phyloP scores from a whole-genome alignment of 2,797 vertebrate species.

The Periparus ater region DNA sequence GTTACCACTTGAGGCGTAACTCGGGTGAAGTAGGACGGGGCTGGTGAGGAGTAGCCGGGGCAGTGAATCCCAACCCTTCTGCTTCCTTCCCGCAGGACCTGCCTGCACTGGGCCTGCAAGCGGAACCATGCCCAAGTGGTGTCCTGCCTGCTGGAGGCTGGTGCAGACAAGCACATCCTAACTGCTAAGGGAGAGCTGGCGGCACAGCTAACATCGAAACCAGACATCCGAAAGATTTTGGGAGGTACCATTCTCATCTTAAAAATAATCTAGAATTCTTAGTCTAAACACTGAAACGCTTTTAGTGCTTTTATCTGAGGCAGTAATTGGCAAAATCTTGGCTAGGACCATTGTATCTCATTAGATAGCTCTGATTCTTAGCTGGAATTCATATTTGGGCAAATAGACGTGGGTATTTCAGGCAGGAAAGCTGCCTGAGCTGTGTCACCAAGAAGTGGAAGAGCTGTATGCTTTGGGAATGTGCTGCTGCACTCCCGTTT shows the following conservation, averaged over 20 bases:
- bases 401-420: neutral
- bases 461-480: neutral
- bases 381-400: neutral
- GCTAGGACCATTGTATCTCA: neutral
- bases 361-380: neutral
- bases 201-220: constrained; percentile 87
- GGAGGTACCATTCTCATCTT: constrained; percentile 78
- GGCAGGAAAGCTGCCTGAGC: neutral
- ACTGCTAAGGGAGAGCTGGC: constrained; percentile 89
- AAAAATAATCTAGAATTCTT: neutral
- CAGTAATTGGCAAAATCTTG: neutral
- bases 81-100: constrained; percentile 81
- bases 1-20: rapidly evolving
- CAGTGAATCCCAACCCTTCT: rapidly evolving
- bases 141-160: constrained; percentile 87
- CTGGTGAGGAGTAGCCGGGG: rapidly evolving
- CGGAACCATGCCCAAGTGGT: constrained; percentile 91
- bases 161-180: constrained; percentile 88
- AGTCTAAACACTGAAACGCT: neutral
- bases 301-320: neutral
- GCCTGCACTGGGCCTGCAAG: constrained; percentile 96
- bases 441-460: neutral
- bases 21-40: rapidly evolving
- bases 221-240: constrained; percentile 87
- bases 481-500: neutral